A percentile compares a stretch with the other conserved stretches of the same genome.
These are phyloP conservation scores for Pygoscelis antarcticus DNA, from an alignment of 2,113 vertebrate genomes.

Conservation along the genomic window DNA sequence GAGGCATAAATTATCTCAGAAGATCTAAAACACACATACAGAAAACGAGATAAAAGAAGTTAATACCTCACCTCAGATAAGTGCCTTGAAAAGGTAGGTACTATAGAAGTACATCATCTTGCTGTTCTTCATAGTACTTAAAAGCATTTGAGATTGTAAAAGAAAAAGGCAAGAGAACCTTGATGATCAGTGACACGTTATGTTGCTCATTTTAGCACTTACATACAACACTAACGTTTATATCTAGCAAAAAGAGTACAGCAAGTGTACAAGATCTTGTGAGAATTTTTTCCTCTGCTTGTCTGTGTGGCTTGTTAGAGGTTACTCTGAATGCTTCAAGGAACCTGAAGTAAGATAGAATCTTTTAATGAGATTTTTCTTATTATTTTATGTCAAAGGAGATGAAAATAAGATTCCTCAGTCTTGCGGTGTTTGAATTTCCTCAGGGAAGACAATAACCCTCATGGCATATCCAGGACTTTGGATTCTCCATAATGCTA, in stretches of 20 bases:
- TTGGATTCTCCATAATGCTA: background rate
- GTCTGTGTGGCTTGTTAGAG: background rate
- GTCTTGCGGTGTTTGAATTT: background rate
- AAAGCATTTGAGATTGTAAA: background rate
- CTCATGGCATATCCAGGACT: background rate
- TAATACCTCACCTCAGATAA: background rate
- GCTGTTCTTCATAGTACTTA: background rate
- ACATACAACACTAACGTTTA: background rate
- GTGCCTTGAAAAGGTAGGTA: background rate
- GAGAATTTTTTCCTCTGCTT: background rate
- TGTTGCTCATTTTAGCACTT: background rate
- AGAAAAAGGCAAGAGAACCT: background rate
- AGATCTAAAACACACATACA: background rate
- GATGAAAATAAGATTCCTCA: background rate
- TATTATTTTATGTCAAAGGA: background rate
- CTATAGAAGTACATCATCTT: background rate
- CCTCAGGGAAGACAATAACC: background rate
- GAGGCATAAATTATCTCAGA: background rate
- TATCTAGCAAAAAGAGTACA: background rate
- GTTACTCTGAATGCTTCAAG: background rate
- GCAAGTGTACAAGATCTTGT: fast-evolving
- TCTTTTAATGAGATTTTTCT: background rate
- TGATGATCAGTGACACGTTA: background rate
- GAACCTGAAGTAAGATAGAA: background rate
- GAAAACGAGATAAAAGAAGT: background rate